Percentiles rank a stretch among this genome's conserved stretches.
These are phyloP conservation scores for Liparis tanakae DNA, from an alignment of 2,797 vertebrate species.

Conservation along the genomic window DNA sequence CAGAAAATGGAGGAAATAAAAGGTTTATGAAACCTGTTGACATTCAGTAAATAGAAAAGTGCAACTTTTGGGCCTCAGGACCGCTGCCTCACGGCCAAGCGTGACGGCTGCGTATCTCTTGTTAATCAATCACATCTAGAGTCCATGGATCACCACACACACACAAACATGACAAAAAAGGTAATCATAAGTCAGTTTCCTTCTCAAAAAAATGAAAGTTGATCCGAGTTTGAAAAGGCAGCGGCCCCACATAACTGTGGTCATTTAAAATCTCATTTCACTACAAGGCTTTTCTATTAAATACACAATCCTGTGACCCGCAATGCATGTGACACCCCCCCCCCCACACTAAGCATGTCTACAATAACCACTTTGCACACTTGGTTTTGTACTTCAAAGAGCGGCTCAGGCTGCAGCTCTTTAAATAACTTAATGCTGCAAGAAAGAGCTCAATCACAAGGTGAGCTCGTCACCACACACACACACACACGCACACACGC, in stretches of 20 bases:
- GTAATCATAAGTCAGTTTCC: background rate
- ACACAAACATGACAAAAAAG: too few species aligned
- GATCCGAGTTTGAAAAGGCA: background rate
- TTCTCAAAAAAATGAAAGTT: background rate
- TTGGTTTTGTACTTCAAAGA: conserved; percentile 21
- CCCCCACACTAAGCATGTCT: conserved; percentile 9
- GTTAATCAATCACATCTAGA: background rate
- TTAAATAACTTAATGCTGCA: conserved; percentile 11
- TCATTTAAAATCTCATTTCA: conserved; percentile 32
- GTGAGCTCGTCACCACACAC: background rate
- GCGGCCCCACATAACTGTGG: conserved; percentile 12
- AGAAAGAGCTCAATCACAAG: conserved; percentile 21
- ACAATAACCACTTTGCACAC: conserved; percentile 11
- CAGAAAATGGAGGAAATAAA: background rate
- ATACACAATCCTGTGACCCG: conserved; percentile 61
- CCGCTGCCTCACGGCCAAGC: too few species aligned
- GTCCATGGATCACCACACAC: background rate
- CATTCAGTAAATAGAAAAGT: background rate
- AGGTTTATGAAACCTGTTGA: background rate
- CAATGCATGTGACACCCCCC: conserved; percentile 55
- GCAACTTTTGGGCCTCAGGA: background rate
- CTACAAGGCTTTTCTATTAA: conserved; percentile 39
- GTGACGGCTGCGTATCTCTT: too few species aligned
- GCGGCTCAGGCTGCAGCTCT: conserved; percentile 7
- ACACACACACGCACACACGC: too few species aligned